Evolutionary conservation across 2,888 invertebrate genomes (phyloP).

Genomic region (Machimus rusticus): DNA sequence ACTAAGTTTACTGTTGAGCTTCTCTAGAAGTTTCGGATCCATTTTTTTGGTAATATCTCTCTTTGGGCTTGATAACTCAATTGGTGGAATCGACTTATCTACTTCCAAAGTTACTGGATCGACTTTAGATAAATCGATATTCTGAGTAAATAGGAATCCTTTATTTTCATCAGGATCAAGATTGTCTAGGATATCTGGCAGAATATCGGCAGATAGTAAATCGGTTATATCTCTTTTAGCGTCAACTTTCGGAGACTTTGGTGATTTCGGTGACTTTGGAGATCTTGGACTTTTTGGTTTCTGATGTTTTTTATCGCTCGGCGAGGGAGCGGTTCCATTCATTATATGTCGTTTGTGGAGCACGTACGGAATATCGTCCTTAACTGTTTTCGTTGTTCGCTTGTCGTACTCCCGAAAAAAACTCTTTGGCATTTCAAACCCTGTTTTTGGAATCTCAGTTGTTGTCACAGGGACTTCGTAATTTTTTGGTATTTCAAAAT

Average conservation of each 20-base stretch:
- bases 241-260: slow-evolving; percentile 67
- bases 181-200: slow-evolving; percentile 66
- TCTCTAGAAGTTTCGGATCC: slow-evolving; percentile 73
- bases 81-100: slow-evolving; percentile 68
- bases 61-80: slow-evolving; percentile 74
- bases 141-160: slow-evolving; percentile 76
- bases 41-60: slow-evolving; percentile 74
- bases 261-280: slow-evolving; percentile 71
- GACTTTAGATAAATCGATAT: slow-evolving; percentile 77
- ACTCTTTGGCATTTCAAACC: slow-evolving; percentile 76
- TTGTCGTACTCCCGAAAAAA: slow-evolving; percentile 74
- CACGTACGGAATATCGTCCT: slow-evolving; percentile 84
- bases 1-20: slow-evolving; percentile 75
- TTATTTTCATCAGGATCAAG: slow-evolving; percentile 64
- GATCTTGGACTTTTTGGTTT: slow-evolving; percentile 73
- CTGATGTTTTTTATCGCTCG: slow-evolving; percentile 63
- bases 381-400: slow-evolving; percentile 62
- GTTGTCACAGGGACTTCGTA: slow-evolving; percentile 60
- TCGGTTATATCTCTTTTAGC: slow-evolving; percentile 51
- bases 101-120: slow-evolving; percentile 77
- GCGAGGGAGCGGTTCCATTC: slow-evolving; percentile 80
- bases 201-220: slow-evolving; percentile 58
- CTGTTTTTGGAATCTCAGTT: slow-evolving; percentile 70
- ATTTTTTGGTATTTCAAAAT: slow-evolving; percentile 70
- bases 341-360: slow-evolving; percentile 84